phyloP scores from a whole-genome alignment of 1,140 invertebrate species.

The Pinna nobilis region DNA sequence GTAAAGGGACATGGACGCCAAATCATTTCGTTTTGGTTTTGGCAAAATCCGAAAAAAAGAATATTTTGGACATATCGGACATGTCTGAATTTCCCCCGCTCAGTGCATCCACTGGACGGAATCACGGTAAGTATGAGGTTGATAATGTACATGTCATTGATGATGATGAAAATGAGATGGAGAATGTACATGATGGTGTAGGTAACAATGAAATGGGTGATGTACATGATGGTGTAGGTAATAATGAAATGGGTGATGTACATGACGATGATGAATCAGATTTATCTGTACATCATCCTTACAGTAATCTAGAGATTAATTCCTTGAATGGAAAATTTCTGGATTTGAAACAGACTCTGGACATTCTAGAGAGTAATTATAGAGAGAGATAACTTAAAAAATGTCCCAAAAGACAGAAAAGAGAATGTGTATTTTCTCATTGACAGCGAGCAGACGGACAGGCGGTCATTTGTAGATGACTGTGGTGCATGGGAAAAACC shows the following conservation, averaged over 20 bases:
- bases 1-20: slow-evolving; percentile 15
- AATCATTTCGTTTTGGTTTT: slow-evolving; percentile 22
- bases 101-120: background rate
- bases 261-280: background rate
- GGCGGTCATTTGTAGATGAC: no score
- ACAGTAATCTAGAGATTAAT: no score
- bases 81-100: slow-evolving; percentile 14
- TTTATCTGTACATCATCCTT: no score
- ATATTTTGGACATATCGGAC: slow-evolving; percentile 13
- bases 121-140: background rate
- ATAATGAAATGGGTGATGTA: background rate
- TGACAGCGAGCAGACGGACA: no score
- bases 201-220: no score
- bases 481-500: no score
- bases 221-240: background rate
- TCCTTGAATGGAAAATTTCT: background rate
- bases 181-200: no score
- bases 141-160: background rate
- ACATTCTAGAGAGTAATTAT: background rate
- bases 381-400: background rate
- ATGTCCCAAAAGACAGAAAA: background rate
- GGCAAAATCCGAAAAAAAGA: background rate
- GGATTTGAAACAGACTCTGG: background rate
- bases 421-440: background rate
- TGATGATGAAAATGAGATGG: background rate